phyloP scores from a whole-genome alignment of 2,113 vertebrate genomes.

The Mesembrinibis cayennensis region DNA sequence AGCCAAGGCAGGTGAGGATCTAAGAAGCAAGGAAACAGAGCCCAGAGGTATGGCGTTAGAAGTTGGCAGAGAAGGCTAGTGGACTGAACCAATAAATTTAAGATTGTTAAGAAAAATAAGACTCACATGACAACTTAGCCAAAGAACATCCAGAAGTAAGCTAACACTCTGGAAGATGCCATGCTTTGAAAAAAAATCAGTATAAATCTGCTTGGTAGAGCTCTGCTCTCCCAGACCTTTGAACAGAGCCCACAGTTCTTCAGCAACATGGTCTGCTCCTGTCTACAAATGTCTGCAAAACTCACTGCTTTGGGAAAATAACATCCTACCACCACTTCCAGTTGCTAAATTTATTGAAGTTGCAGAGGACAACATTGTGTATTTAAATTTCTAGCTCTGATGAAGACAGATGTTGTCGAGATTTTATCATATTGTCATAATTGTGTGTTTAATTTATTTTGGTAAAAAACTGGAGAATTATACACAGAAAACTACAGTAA shows the following conservation, averaged over 20 bases:
- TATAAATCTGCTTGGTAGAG: not conserved
- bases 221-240: not conserved
- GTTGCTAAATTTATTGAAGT: not conserved
- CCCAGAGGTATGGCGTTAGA: not conserved
- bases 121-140: not conserved
- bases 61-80: not conserved
- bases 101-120: not conserved
- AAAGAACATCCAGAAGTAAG: not conserved
- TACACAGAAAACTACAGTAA: not conserved
- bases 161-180: not conserved
- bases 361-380: not conserved
- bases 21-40: not conserved
- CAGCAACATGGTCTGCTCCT: not conserved
- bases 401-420: not conserved
- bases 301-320: not conserved
- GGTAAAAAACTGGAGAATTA: not conserved
- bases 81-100: not conserved
- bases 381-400: not conserved
- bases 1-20: not conserved
- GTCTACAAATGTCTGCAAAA: not conserved
- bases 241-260: not conserved
- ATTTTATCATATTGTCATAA: not conserved
- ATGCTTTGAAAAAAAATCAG: not conserved
- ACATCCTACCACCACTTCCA: not conserved
- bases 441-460: not conserved